Evolutionary conservation across 2,113 vertebrate species (phyloP).

Genomic region (Acanthisitta chloris): DNA sequence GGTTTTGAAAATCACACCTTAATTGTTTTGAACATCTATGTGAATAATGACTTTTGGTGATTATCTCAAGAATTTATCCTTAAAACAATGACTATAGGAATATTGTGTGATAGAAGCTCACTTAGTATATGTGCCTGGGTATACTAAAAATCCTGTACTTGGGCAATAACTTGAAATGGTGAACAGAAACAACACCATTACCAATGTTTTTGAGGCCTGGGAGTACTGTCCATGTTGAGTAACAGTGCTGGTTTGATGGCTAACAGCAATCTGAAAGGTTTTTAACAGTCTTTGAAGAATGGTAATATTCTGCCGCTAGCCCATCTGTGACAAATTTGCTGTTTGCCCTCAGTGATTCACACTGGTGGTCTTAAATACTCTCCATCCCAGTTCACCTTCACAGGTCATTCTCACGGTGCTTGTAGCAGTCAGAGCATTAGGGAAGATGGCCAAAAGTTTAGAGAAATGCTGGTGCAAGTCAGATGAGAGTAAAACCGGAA

Average conservation of each 20-base stretch:
- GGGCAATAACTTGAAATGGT: not conserved
- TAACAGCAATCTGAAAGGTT: not conserved
- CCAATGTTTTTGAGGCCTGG: not conserved
- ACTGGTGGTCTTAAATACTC: not conserved
- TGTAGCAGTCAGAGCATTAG: not conserved
- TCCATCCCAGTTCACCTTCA: not conserved
- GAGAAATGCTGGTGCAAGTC: not conserved
- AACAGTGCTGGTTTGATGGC: not conserved
- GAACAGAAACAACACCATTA: not conserved
- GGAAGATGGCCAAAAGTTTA: not conserved
- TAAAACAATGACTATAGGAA: not conserved
- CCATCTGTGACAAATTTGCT: not conserved
- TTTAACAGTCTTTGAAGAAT: not conserved
- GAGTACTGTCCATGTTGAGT: not conserved
- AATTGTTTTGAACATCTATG: not conserved
- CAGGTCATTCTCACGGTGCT: not conserved
- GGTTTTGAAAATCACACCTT: not conserved
- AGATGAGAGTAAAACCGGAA: not conserved
- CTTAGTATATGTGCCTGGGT: not conserved
- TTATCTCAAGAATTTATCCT: not conserved
- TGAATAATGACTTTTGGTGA: not conserved
- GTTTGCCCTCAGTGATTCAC: not conserved
- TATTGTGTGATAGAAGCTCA: not conserved
- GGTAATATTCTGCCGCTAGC: not conserved
- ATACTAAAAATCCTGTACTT: not conserved